Evolutionary conservation across 2,797 vertebrate genomes (phyloP), one percentile per base, ranked within the genome.

Genomic region (Amblyraja radiata): DNA sequence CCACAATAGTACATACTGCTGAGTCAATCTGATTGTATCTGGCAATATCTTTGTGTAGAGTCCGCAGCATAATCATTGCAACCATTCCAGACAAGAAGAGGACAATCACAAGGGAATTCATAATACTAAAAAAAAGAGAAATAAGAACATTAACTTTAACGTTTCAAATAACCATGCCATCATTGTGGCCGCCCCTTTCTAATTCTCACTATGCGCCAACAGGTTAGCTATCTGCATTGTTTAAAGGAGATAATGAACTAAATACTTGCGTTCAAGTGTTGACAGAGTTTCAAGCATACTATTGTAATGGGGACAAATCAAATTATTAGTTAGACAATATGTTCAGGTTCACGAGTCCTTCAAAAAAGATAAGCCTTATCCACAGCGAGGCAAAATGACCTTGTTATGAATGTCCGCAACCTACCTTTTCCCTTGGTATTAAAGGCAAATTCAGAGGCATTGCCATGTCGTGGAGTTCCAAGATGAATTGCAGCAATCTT

Each of bases 11-110:
- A 92, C 90, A 94, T 95, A 97, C 95, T 95, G 93, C 96, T 94
- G 54, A 95, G 94, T 97, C 97, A 18, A 98, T 97, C 94, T 98
- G 97, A 95, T 99, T 99, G 95, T 98, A 99, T 97, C 97, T 97
- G 94, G 97, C 97, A 94, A 98, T 98, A 94, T 98, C 98, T 95
- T 97, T 98, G 95, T 98, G 97, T 94, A 98, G 95, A 2, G 97
- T 98, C 94, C 97, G 97, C 94, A 98, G 94, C 96, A 98, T 97
- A 93, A 98, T 97, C 97, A 98, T 97, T 94, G 98, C 97, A 94
- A 98, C 97, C 97, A 98, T 98, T 83, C 97, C 98, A 94, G 97
- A 98, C 93, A 99, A 96, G 96, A 98, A 98, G 80, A 99, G 97
- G 93, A 98, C 96, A 93, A 98, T 97, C 93, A 98, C 97, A 63